Base-by-base conservation (phyloP, 2,888 invertebrate genomes). In the Dastarcus helophoroides region DNA sequence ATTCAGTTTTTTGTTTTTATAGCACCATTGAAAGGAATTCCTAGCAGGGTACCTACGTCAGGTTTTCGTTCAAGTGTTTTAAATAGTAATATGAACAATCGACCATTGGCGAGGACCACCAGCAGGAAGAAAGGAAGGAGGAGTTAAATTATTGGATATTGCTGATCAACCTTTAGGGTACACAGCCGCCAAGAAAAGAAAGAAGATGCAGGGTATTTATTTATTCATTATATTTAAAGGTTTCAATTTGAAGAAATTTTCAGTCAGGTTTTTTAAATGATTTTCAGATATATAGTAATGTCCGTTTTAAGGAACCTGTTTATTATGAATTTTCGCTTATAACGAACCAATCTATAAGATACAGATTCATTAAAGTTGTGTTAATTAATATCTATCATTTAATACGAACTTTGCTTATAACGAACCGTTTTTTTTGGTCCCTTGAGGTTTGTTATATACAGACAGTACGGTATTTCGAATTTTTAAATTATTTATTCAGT, bases 111-210 rank as follows among this genome's bases (percentile, higher is more conserved):
- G 33, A 66, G 65, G 79, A 37, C 73, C 71, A 15, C 74, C 71
- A 16, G 79, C 71, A 30, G 78, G 69, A 31, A 76, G 73, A 46
- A 90, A 76, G 65, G 93, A 88, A 57, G 83, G 91, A 30, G 94
- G 94, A 34, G 91, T 94, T 46, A 95, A 95, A 64, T 66, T 95
- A 26, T 65, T 95, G 21, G 94, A 94, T 57, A 90, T 95, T 48
- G 79, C 83, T 3, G 94, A 95, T 54, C 89, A 91, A 54, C 94
- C 94, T 0, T 61, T 86, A 15, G 84, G 84, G 6, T 79, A 76
- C 58, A 78, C 80, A 1, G 79, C 77, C 3, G 86, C 88, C 9
- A 93, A 93, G 58, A 84, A 91, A 60, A 72, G 91, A 45, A 78
- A 86, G 57, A 77, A 83, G 48, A 77, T 82, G 62, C 78, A 82